Conservation (phyloP, 2,888 invertebrate genomes). For the Pachycephus smyrnensis region DNA sequence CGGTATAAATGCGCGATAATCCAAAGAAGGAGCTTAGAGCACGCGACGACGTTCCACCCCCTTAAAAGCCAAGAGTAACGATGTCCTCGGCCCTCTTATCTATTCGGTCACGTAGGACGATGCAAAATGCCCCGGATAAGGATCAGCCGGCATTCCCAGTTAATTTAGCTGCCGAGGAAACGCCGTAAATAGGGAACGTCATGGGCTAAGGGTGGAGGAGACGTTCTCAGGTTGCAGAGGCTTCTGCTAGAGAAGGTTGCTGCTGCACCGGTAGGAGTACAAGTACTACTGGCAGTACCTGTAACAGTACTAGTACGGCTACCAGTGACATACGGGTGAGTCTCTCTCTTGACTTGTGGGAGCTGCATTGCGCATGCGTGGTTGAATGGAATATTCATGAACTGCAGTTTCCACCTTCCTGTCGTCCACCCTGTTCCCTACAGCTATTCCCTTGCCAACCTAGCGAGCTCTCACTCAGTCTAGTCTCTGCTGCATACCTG, state of each 20-base stretch:
- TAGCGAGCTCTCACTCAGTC: too few relatives aligned
- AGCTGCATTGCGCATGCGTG: constrained; percentile 19
- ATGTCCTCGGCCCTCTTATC: constrained; percentile 62
- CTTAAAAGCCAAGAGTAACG: constrained; percentile 59
- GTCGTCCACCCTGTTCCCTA: background rate
- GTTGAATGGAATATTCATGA: constrained; percentile 26
- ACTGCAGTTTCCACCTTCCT: constrained; percentile 11
- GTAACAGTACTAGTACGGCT: background rate
- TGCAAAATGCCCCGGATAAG: constrained; percentile 50
- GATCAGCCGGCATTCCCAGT: constrained; percentile 54
- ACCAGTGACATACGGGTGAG: background rate
- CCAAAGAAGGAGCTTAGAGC: constrained; percentile 39
- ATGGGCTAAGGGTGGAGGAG: constrained; percentile 22
- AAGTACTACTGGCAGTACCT: background rate
- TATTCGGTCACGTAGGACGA: constrained; percentile 55
- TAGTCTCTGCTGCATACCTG: too few relatives aligned
- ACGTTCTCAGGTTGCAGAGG: too few relatives aligned
- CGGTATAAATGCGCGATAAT: constrained; percentile 51
- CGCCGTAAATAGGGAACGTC: constrained; percentile 59
- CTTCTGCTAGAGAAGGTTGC: background rate
- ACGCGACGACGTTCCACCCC: constrained; percentile 61
- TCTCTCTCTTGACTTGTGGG: background rate
- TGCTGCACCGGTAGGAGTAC: background rate
- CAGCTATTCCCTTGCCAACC: too few relatives aligned
- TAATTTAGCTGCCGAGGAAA: constrained; percentile 59